Base-by-base conservation (phyloP, 2,888 invertebrate genomes). In the Brenthis ino region DNA sequence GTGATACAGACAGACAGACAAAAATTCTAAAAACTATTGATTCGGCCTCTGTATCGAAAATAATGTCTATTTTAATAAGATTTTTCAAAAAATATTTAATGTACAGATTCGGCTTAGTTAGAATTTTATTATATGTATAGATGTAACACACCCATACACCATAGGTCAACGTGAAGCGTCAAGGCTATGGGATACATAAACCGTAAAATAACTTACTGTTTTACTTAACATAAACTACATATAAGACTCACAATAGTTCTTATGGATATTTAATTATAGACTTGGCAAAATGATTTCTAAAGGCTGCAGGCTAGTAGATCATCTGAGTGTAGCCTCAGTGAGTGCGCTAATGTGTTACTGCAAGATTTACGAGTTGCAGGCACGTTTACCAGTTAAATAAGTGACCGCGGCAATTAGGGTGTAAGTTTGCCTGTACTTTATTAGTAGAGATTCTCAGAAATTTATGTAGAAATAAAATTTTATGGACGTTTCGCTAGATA, bases 341-440 rank as follows among this genome's bases (percentile, higher is more conserved):
- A 65, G 57, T 58, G 47, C 53, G 58, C 65, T 68, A 68, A 72
- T 72, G 67, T 68, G 70, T 64, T 70, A 65, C 65, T 64, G 55
- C 57, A 63, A 72, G 72, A 72, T 72, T 70, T 70, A 72, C 65
- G 72, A 70, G 63, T 58, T 47, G n/a, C 68, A 56, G 56, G 55
- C 43, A 65, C 68, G n/a, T 68, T 64, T 66, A 68, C 68, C 65
- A 61, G 64, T 68, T 56, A 66, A 66, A 60, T 68, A 64, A 67
- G 56, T 12, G 16, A 50, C n/a, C 13, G 60, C 11, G 37, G 37
- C 60, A 60, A 60, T 60, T 60, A 60, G 60, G 60, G n/a, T 60
- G 47, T 60, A 50, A 50, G 28, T 60, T 60, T 48, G n/a, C 48
- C 48, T 33, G 16, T 50, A 50, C 11, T 60, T n/a, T 50, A 16